Evolutionary conservation across 2,797 vertebrate genomes (phyloP), one percentile per base, ranked within the genome.

Genomic region (Melopsittacus undulatus): DNA sequence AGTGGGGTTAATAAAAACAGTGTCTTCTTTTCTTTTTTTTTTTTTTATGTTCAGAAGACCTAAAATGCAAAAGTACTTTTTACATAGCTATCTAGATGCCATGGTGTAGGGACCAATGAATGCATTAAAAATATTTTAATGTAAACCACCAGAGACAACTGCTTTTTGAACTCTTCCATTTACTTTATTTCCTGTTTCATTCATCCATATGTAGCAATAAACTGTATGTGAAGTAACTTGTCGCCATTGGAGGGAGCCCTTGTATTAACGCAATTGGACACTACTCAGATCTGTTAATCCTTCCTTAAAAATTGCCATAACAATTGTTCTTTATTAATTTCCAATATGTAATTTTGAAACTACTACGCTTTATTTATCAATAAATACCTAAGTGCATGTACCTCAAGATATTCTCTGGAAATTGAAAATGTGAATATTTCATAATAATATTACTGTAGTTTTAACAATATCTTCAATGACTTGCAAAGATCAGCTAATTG

Each of bases 191-290:
- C 21, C 15, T 46, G 8, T 62, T 45, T 68, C 22, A 34, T 57
- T 89, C 15, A 72, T 38, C 18, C 13, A 21, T 9, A 51, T 3
- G 3, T 14, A 68, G n/a, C 38, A 80, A 76, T 34, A 75, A 59
- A 74, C 45, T 34, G 10, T 52, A 66, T 42, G 42, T 83, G 64
- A 92, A 92, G 34, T 66, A 74, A 83, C 32, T 62, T 95, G 30
- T 76, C 10, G 5, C 83, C 90, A 83, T 92, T 38, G 70, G 94
- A 94, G 91, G 90, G 92, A 92, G 92, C 94, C 51, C 75, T 92
- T 83, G 66, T 81, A 87, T n/a, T 84, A 73, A 83, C 43, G 78
- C 68, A 96, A 16, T 8, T 29, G 26, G n/a, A 12, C 34, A 38
- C 8, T 63, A 43, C 5, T 26, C 2, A 82, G 6, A 6, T 67